These are phyloP conservation scores for Orius insidiosus DNA, from an alignment of 1,140 invertebrate genomes.

Conservation along the genomic window DNA sequence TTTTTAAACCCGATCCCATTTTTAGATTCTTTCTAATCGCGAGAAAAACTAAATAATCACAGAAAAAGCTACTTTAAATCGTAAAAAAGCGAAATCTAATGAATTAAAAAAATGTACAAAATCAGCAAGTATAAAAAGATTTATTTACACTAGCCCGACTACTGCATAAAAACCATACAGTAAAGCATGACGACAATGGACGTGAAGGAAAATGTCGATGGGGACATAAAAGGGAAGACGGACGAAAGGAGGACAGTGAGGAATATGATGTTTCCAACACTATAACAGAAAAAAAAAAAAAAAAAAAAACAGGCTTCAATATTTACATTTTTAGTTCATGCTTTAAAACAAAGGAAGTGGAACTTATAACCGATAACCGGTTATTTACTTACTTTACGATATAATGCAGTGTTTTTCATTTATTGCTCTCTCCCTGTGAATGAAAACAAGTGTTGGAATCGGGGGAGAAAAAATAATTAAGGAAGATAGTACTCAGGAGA, in stretches of 20 bases:
- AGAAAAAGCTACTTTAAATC: too few species aligned
- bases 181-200: conserved; percentile 10
- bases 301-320: conserved; percentile 1
- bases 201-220: conserved; percentile 6
- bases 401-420: background rate
- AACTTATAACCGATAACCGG: background rate
- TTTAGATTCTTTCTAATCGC: too few species aligned
- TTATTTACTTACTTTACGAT: conserved; percentile 4
- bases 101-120: too few species aligned
- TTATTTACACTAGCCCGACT: too few species aligned
- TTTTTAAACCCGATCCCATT: too few species aligned
- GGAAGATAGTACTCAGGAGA: too few species aligned
- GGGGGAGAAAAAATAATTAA: too few species aligned
- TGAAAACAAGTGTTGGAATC: too few species aligned
- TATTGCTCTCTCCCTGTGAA: too few species aligned
- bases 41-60: too few species aligned
- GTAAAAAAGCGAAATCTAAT: too few species aligned
- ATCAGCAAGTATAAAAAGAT: too few species aligned
- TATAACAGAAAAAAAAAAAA: conserved; percentile 6
- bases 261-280: conserved; percentile 7
- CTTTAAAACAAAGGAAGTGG: background rate
- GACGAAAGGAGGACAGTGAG: conserved; percentile 7
- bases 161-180: conserved; percentile 3
- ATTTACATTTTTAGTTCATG: conserved; percentile 4
- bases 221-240: conserved; percentile 6